Evolutionary conservation across 2,888 invertebrate species (phyloP), one percentile per base, ranked within the genome.

Genomic region (Philaethria dido): DNA sequence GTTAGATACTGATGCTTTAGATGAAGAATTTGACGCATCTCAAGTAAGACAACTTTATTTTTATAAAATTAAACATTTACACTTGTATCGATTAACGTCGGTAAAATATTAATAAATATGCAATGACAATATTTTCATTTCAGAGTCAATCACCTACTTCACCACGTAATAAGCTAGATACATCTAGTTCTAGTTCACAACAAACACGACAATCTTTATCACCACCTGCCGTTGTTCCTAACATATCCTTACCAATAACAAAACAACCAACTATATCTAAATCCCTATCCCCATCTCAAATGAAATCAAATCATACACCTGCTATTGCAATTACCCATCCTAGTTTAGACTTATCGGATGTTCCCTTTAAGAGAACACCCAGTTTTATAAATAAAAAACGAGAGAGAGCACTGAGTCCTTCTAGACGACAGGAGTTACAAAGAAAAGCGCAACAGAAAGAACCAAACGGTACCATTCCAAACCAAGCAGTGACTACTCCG

Each of bases 1-100:
- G 14, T 95, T 97, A 87, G 97, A 97, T 80, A 97, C 97, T 0
- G 97, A 97, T 80, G 96, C 95, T 20, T 89, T 97, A 67, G 96
- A 96, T 73, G 95, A 95, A 78, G 95, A 96, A 84, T 94, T 94
- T 77, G 94, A 94, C 80, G 93, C 93, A 48, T 95, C 95, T 70
- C 94, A 94, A 80, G 93, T 93, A 86, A 45, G 57, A 57, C 14
- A 57, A 14, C 14, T 36, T 44, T 18, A n/a, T 36, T 62, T 16
- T 11, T 13, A 42, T 9, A 11, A 22, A 39, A 22, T 44, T 3
- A 55, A 13, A 13, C 29, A 6, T 29, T 3, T 29, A 29, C n/a
- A 44, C 16, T 16, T 5, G 14, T 4, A 16, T n/a, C n/a, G 16
- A 14, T 1, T 16, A 44, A 4, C 44, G 2, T 29, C 33, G 9